A percentile compares a stretch with the other conserved stretches of the same genome.
These are phyloP conservation scores for Daphoenositta chrysoptera DNA, from an alignment of 2,113 vertebrate genomes.

Conservation along the genomic window DNA sequence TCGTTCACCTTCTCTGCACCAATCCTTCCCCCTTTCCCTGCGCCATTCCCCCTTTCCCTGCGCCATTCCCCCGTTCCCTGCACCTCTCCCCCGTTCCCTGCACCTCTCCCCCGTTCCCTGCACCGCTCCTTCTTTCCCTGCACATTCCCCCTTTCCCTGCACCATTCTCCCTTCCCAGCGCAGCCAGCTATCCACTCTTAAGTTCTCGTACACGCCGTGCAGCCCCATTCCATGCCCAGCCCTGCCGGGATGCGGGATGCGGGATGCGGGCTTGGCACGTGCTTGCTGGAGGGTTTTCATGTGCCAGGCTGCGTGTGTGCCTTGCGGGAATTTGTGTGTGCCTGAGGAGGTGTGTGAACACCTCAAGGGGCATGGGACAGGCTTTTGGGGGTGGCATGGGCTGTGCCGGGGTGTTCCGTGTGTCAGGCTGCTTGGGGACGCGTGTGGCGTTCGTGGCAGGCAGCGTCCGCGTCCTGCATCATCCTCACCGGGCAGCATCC, in stretches of 20 bases:
- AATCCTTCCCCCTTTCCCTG: accelerated
- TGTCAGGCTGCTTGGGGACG: too few relatives aligned
- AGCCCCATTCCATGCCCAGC: background rate
- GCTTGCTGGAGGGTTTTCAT: background rate
- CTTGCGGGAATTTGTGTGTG: background rate
- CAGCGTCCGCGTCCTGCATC: background rate
- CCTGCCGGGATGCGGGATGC: background rate
- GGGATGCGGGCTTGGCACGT: background rate
- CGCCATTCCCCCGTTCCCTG: too few relatives aligned
- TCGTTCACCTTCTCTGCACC: background rate
- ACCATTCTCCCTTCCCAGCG: background rate
- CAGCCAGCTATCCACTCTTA: accelerated
- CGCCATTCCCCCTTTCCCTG: too few relatives aligned
- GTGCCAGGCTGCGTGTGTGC: background rate
- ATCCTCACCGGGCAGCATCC: too few relatives aligned
- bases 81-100: background rate
- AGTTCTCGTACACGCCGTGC: background rate
- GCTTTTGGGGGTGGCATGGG: background rate
- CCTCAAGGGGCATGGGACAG: background rate
- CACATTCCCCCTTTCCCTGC: background rate
- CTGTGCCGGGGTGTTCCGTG: background rate
- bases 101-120: too few relatives aligned
- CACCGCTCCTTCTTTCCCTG: background rate
- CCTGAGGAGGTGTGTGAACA: background rate
- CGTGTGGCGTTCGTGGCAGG: background rate